These are phyloP conservation scores for Meloidogyne exigua DNA, from an alignment of 1,140 invertebrate species.

Conservation along the genomic window DNA sequence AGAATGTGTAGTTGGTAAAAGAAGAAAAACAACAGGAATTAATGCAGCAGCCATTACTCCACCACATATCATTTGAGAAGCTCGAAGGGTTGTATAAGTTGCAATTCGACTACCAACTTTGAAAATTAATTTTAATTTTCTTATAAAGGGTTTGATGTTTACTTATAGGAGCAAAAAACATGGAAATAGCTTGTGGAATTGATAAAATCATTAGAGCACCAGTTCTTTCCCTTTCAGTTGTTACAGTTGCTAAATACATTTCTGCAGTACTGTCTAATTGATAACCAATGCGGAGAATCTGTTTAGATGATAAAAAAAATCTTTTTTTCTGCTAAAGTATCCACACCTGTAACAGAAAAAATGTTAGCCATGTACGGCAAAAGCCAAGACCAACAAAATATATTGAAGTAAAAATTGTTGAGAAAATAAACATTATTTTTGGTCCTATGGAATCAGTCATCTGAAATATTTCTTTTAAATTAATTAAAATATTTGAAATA, in stretches of 20 bases:
- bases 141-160: neutral
- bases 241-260: slow-evolving; percentile 62
- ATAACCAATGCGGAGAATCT: slow-evolving; percentile 59
- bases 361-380: slow-evolving; percentile 52
- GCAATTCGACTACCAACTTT: slow-evolving; percentile 54
- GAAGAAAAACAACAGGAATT: slow-evolving; percentile 57
- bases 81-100: slow-evolving; percentile 55
- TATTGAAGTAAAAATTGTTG: slow-evolving; percentile 58
- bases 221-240: slow-evolving; percentile 61
- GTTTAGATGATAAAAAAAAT: neutral
- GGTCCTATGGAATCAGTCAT: slow-evolving; percentile 60
- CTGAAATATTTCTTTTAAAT: neutral
- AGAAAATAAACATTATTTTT: slow-evolving; percentile 60
- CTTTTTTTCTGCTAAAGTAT: neutral
- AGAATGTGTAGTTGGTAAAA: slow-evolving; percentile 61
- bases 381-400: slow-evolving; percentile 59
- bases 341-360: slow-evolving; percentile 58
- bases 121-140: slow-evolving; percentile 16
- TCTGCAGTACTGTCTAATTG: slow-evolving; percentile 61
- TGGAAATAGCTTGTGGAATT: slow-evolving; percentile 58
- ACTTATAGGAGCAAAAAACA: slow-evolving; percentile 56
- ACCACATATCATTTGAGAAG: slow-evolving; percentile 57
- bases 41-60: slow-evolving; percentile 43
- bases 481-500: neutral
- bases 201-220: slow-evolving; percentile 59